Conservation (phyloP, 1,140 invertebrate species). For the Caenorhabditis tropicalis region DNA sequence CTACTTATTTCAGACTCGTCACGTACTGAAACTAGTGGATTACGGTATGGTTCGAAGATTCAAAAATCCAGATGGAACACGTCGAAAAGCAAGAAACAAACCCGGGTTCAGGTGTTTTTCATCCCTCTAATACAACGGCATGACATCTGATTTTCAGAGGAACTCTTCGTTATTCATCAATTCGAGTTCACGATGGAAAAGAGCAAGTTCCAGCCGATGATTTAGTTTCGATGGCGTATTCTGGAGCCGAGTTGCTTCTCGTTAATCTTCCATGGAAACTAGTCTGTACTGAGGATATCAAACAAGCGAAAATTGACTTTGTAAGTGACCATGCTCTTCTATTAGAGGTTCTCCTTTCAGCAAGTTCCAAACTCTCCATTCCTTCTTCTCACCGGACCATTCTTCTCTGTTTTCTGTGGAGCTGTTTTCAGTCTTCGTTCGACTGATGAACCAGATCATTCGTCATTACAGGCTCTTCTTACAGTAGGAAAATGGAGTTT, state of each 20-base stretch:
- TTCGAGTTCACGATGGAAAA: constrained; percentile 97
- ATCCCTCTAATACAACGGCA: too few relatives aligned
- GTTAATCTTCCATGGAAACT: constrained; percentile 89
- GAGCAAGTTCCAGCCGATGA: constrained; percentile 78
- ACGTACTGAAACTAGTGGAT: constrained; percentile 81
- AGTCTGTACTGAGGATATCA: constrained; percentile 40
- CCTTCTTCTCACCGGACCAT: background rate
- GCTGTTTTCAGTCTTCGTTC: constrained; percentile 26
- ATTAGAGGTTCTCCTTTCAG: background rate
- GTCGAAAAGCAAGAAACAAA: constrained; percentile 88
- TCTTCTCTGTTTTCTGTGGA: constrained; percentile 28
- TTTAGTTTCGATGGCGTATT: constrained; percentile 88
- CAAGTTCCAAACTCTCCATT: constrained; percentile 5
- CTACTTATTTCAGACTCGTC: constrained; percentile 44
- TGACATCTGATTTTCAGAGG: constrained; percentile 77
- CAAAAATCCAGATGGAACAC: constrained; percentile 84
- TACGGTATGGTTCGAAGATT: constrained; percentile 97
- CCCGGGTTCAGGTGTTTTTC: constrained; percentile 83
- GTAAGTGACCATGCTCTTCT: background rate
- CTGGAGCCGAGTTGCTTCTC: constrained; percentile 81
- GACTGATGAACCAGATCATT: constrained; percentile 62
- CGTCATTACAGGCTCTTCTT: constrained; percentile 56
- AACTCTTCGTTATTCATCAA: constrained; percentile 96
- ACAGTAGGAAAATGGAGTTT: background rate
- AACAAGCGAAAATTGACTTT: constrained; percentile 22